These are phyloP conservation scores for Arizona elegans DNA, from an alignment of 2,113 vertebrate species.

Conservation along the genomic window DNA sequence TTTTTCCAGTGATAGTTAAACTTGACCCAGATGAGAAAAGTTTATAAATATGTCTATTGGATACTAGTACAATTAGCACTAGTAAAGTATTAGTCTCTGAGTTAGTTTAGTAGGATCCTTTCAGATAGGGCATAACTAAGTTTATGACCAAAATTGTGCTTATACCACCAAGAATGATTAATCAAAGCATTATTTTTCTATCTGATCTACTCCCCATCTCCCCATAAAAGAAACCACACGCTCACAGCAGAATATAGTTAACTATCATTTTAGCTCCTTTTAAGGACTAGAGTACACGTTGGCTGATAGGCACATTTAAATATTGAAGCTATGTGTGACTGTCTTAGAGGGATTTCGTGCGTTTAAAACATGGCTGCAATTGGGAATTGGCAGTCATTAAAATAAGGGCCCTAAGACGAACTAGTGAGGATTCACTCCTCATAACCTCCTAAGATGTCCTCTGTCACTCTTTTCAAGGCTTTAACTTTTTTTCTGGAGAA, in stretches of 20 bases:
- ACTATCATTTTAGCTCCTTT: not conserved
- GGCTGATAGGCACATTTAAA: not conserved
- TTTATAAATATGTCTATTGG: not conserved
- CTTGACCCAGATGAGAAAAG: not conserved
- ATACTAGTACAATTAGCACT: not conserved
- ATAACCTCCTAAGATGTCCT: not conserved
- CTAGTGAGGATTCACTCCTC: not conserved
- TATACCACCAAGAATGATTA: not conserved
- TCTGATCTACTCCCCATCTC: not conserved
- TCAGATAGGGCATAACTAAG: not conserved
- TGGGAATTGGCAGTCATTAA: not conserved
- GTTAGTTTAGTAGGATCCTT: not conserved
- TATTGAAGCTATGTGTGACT: not conserved
- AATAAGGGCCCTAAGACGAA: not conserved
- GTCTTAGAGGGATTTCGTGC: not conserved
- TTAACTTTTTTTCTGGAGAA: not conserved
- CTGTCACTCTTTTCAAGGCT: not conserved
- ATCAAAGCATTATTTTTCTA: not conserved
- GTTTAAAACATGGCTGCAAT: not conserved
- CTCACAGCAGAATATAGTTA: not conserved
- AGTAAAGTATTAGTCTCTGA: not conserved
- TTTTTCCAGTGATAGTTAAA: not conserved
- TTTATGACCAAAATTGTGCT: not conserved
- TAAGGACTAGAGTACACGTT: not conserved
- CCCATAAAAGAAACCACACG: not conserved